Base-by-base conservation (phyloP, 2,113 vertebrate genomes). In the Donacobius atricapilla region DNA sequence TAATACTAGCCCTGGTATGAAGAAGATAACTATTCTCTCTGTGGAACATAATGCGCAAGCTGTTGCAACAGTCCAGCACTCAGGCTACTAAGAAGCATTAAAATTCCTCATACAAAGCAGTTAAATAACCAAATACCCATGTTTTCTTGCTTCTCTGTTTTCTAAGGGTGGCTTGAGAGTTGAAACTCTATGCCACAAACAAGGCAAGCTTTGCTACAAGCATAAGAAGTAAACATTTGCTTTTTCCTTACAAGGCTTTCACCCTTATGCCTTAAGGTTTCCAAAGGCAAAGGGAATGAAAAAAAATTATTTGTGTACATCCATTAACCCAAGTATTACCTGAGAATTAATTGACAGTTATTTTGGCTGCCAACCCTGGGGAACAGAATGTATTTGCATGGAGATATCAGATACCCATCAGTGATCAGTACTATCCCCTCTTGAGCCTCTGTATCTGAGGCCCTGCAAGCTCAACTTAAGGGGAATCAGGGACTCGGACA, bases 61-160 rank as follows among this genome's bases (percentile, higher is more conserved):
- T 71, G 39, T 60, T 92, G 56, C 69, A 80, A 31, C 33, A 56
- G 47, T 40, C 31, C 40, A 61, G 85, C 35, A 73, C 39, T 70
- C 47, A 68, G 20, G 56, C 51, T 44, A 81, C 64, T 92, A 86
- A 88, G n/a, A 90, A 80, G 83, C 47, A 94, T 78, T 94, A 94
- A 95, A 94, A 95, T 93, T 92, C 72, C 69, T 93, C 24, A 63
- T 11, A 56, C 11, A 73, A 83, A 94, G 68, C 51, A 90, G 72
- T 87, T 89, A 80, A 94, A 64, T 83, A 78, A 90, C 33, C 58
- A 71, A 85, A 88, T 21, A 72, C 13, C 10, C 51, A 31, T 33
- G 11, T 44, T 80, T 75, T 57, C 53, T 35, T 60, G 33, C 30
- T 94, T 87, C 48, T 57, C 9, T 2, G 20, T 83, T 83, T 94